phyloP scores from a whole-genome alignment of 2,113 vertebrate genomes.

The Oxygymnocypris stewartii region DNA sequence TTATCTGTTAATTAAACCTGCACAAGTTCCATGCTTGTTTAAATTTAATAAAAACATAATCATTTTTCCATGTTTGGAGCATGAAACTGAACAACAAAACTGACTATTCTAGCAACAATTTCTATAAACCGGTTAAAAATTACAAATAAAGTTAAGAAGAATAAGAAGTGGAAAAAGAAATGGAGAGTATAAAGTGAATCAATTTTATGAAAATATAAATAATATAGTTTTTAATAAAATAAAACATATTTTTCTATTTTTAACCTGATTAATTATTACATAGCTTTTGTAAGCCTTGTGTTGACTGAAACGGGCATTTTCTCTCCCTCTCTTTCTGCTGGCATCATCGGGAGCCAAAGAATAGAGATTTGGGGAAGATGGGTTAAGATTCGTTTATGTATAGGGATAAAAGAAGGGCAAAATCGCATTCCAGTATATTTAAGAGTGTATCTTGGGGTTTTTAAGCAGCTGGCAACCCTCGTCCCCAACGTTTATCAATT shows the following conservation, averaged over 20 bases:
- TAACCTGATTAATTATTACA: background rate
- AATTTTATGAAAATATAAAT: background rate
- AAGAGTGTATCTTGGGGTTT: slow-evolving; percentile 45
- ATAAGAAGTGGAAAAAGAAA: no score
- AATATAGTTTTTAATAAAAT: no score
- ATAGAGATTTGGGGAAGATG: slow-evolving; percentile 26
- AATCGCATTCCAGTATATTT: slow-evolving; percentile 56
- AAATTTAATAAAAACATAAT: background rate
- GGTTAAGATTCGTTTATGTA: slow-evolving; percentile 46
- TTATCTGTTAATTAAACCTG: background rate
- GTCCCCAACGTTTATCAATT: slow-evolving; percentile 59
- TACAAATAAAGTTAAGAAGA: background rate
- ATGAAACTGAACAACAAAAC: background rate
- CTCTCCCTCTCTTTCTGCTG: background rate
- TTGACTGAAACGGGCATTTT: background rate
- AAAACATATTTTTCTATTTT: background rate
- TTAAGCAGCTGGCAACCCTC: slow-evolving; percentile 44
- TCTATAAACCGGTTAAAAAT: background rate
- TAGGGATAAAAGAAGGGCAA: slow-evolving; percentile 53
- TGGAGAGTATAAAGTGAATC: background rate
- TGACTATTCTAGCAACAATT: background rate
- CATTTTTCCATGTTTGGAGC: background rate
- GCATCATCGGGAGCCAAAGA: slow-evolving; percentile 7
- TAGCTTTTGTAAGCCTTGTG: background rate
- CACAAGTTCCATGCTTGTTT: background rate